Conservation (phyloP, 1,140 invertebrate species). For the Drosophila tropicalis region DNA sequence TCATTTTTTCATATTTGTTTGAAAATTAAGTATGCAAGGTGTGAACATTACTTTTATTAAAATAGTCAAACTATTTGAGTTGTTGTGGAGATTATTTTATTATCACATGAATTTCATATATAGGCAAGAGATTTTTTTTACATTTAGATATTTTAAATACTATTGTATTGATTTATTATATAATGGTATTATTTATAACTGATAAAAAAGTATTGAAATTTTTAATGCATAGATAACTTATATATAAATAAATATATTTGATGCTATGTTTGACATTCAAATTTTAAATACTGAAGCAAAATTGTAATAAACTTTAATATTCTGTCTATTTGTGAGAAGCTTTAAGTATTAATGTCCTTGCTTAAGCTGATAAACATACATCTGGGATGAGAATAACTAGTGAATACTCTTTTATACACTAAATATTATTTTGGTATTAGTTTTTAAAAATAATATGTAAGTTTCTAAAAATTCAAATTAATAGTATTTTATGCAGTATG, state of each 20-base stretch:
- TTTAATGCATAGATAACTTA: conserved; percentile 34
- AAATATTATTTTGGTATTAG: conserved; percentile 75
- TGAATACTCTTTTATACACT: conserved; percentile 41
- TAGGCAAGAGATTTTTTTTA: conserved; percentile 75
- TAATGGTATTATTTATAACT: conserved; percentile 19
- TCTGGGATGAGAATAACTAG: conserved; percentile 52
- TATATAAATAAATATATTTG: neutral
- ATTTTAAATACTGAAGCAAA: conserved; percentile 75
- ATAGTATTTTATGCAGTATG: conserved; percentile 48
- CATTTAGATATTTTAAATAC: conserved; percentile 62
- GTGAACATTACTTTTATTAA: conserved; percentile 75
- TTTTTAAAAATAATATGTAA: conserved; percentile 72
- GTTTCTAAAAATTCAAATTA: conserved; percentile 55
- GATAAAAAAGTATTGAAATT: conserved; percentile 33
- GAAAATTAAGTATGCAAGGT: conserved; percentile 60
- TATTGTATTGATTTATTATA: conserved; percentile 19
- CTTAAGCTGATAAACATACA: conserved; percentile 55
- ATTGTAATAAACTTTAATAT: conserved; percentile 73
- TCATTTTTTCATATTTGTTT: conserved; percentile 69
- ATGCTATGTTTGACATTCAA: conserved; percentile 28
- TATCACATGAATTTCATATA: conserved; percentile 80
- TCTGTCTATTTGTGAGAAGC: conserved; percentile 58
- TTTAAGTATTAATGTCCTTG: conserved; percentile 78
- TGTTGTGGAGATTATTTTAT: conserved; percentile 78
- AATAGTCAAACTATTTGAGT: conserved; percentile 79